These are phyloP conservation scores for Chiloscyllium punctatum DNA, from an alignment of 2,797 vertebrate species.

Conservation along the genomic window DNA sequence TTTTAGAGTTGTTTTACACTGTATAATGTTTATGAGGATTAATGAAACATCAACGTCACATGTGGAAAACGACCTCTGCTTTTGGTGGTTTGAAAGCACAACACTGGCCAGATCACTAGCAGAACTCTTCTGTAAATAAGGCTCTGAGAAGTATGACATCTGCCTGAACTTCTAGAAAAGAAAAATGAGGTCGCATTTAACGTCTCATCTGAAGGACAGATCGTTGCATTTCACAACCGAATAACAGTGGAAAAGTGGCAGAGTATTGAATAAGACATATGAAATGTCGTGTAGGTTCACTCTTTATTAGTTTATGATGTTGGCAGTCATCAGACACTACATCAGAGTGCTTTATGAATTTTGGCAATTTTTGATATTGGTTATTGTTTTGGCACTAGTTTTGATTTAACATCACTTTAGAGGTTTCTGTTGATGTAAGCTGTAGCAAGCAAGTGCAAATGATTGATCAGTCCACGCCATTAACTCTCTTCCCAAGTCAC, in stretches of 20 bases:
- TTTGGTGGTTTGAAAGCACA: background rate
- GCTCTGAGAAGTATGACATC: background rate
- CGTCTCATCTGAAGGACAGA: background rate
- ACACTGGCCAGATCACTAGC: background rate
- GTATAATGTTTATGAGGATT: background rate
- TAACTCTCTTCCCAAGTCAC: background rate
- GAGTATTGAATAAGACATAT: slow-evolving; percentile 20
- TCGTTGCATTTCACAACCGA: background rate
- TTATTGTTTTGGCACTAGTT: slow-evolving; percentile 9
- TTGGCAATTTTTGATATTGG: slow-evolving; percentile 25
- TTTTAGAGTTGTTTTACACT: background rate
- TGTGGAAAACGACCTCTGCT: background rate
- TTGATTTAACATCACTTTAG: slow-evolving; percentile 5
- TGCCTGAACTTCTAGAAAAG: background rate
- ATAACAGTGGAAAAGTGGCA: background rate
- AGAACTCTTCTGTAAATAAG: background rate
- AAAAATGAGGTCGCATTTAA: slow-evolving; percentile 25
- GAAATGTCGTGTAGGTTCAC: slow-evolving; percentile 16
- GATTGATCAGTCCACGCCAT: background rate
- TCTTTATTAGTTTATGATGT: slow-evolving; percentile 24
- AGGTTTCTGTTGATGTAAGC: background rate
- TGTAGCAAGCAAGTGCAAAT: background rate
- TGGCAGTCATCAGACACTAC: background rate
- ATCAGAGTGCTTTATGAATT: slow-evolving; percentile 18
- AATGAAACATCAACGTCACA: background rate